Conservation (phyloP, 2,888 invertebrate species). For the Eretmocerus hayati region DNA sequence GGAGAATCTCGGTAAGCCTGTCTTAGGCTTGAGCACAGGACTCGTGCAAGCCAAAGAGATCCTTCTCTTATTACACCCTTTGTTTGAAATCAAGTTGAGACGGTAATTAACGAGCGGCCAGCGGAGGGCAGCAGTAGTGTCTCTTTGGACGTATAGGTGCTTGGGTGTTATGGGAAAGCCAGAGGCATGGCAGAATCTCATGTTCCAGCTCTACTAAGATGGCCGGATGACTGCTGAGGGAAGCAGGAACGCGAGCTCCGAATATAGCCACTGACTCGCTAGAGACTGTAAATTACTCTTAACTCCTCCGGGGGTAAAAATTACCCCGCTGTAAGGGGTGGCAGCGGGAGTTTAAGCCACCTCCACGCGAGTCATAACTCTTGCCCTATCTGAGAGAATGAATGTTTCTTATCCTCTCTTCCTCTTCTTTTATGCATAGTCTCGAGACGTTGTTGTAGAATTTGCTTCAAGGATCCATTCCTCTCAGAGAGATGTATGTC, state of each 20-base stretch:
- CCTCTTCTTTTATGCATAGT: too few relatives aligned
- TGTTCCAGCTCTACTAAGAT: neutral
- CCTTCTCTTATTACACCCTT: constrained; percentile 24
- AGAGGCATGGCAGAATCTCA: neutral
- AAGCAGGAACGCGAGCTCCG: too few relatives aligned
- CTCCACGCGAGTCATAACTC: constrained; percentile 38
- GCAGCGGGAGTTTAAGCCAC: constrained; percentile 34
- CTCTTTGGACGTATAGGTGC: too few relatives aligned
- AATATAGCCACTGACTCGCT: constrained; percentile 15
- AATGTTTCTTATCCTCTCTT: constrained; percentile 33
- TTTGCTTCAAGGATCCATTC: too few relatives aligned
- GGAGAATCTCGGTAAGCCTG: too few relatives aligned
- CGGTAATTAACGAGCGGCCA: constrained; percentile 28
- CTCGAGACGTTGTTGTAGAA: too few relatives aligned
- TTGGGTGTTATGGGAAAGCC: too few relatives aligned
- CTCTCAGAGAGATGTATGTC: too few relatives aligned
- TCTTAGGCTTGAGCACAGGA: too few relatives aligned
- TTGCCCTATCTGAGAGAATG: constrained; percentile 39
- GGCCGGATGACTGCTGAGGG: neutral
- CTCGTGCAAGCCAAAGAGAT: too few relatives aligned
- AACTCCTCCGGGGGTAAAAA: constrained; percentile 43
- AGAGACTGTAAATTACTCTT: constrained; percentile 45
- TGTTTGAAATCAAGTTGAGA: constrained; percentile 31
- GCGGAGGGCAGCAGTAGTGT: neutral
- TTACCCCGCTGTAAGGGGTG: constrained; percentile 41